phyloP scores from a whole-genome alignment of 2,113 vertebrate genomes.

The Campylomormyrus tamandua region DNA sequence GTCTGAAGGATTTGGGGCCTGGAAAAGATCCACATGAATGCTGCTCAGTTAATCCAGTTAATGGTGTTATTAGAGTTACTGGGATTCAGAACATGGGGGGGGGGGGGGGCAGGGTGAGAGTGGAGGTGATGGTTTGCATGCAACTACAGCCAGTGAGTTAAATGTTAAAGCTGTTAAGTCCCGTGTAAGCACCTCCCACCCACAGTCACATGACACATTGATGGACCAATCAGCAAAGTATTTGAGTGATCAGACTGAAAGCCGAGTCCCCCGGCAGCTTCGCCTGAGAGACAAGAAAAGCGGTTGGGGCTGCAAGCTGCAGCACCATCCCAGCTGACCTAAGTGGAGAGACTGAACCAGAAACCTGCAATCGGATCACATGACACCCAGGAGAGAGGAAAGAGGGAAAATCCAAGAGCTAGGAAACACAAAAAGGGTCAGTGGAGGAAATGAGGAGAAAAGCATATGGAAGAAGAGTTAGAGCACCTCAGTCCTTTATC shows the following conservation, averaged over 20 bases:
- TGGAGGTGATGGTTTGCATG: not conserved
- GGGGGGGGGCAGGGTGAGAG: not conserved
- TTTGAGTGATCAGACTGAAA: not conserved
- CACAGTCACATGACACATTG: not conserved
- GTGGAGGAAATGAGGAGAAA: not conserved
- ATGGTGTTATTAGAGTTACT: slow-evolving; percentile 19
- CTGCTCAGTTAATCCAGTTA: slow-evolving; percentile 37
- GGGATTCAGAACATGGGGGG: slow-evolving; percentile 12
- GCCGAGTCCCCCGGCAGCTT: not conserved
- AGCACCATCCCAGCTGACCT: not conserved
- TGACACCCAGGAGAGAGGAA: not conserved
- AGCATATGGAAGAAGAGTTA: not conserved
- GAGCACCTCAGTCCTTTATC: not conserved
- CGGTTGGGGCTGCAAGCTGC: not conserved
- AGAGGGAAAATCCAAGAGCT: not conserved
- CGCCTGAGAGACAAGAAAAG: not conserved
- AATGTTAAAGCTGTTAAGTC: slow-evolving; percentile 1
- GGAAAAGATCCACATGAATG: slow-evolving; percentile 61
- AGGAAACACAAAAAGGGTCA: not conserved
- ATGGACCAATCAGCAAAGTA: not conserved
- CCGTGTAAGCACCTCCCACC: not conserved
- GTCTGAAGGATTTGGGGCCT: slow-evolving; percentile 73
- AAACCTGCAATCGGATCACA: not conserved
- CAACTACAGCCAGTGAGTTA: not conserved
- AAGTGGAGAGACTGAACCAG: not conserved